Evolutionary conservation across 2,797 vertebrate genomes (phyloP).

Genomic region (Fistularia tabacaria): DNA sequence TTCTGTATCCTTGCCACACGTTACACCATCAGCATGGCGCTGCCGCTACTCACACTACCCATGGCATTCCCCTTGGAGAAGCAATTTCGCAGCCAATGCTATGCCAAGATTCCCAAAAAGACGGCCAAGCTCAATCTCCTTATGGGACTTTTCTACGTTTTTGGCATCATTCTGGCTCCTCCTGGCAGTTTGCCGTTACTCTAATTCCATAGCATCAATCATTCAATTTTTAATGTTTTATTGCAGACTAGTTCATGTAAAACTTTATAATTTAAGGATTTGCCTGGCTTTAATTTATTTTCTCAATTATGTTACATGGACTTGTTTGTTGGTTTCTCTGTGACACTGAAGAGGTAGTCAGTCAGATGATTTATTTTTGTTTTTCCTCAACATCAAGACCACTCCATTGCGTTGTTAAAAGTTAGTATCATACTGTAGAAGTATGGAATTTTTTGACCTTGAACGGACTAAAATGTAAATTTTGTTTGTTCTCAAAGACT

Average conservation of each 20-base stretch:
- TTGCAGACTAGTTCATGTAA: slow-evolving; percentile 52
- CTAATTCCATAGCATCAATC: slow-evolving; percentile 37
- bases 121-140: slow-evolving; percentile 97
- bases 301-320: slow-evolving; percentile 64
- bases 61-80: slow-evolving; percentile 94
- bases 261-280: slow-evolving; percentile 51
- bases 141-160: slow-evolving; percentile 94
- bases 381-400: slow-evolving; percentile 49
- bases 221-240: slow-evolving; percentile 45
- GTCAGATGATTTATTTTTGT: slow-evolving; percentile 8
- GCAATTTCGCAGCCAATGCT: slow-evolving; percentile 88
- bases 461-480: too few species aligned
- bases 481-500: too few species aligned
- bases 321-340: slow-evolving; percentile 27
- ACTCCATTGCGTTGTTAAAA: slow-evolving; percentile 21
- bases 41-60: slow-evolving; percentile 93
- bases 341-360: slow-evolving; percentile 22
- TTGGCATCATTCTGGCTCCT: slow-evolving; percentile 88
- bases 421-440: not conserved
- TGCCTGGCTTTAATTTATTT: slow-evolving; percentile 69
- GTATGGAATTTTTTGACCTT: slow-evolving; percentile 1
- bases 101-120: slow-evolving; percentile 89
- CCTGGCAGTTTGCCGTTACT: slow-evolving; percentile 84
- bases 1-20: slow-evolving; percentile 92
- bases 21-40: slow-evolving; percentile 93